These are phyloP conservation scores for Ptiloglossa arizonensis DNA, from an alignment of 1,140 invertebrate genomes.

Conservation along the genomic window DNA sequence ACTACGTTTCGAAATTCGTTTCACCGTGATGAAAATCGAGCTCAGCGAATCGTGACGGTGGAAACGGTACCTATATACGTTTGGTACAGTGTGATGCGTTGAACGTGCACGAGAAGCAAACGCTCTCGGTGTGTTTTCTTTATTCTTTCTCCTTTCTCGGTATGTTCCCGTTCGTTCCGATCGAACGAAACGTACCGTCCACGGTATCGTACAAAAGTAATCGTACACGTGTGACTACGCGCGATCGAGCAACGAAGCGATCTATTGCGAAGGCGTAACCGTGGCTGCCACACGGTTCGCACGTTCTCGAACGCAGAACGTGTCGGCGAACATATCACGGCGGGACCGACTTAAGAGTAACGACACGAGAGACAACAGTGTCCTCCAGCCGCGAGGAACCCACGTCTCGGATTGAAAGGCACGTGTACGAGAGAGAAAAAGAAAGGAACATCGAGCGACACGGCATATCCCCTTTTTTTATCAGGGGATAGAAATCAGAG, in stretches of 20 bases:
- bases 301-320: conserved; percentile 16
- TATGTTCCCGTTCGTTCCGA: not conserved
- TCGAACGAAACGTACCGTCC: not conserved
- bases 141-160: not conserved
- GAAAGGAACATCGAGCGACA: no score
- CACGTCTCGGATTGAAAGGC: no score
- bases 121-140: not conserved
- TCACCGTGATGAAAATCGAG: not conserved
- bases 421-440: no score
- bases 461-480: no score
- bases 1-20: not conserved
- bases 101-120: conserved; percentile 31
- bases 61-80: not conserved
- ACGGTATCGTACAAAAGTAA: conserved; percentile 16
- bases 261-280: not conserved
- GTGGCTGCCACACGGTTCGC: conserved; percentile 18
- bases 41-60: not conserved
- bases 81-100: no score
- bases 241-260: conserved; percentile 28
- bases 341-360: no score
- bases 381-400: no score
- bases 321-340: no score
- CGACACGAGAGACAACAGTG: no score
- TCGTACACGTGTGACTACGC: not conserved
- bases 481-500: no score